Evolutionary conservation across 2,797 vertebrate species (phyloP).

Genomic region (Odontamblyopus lacepedii): DNA sequence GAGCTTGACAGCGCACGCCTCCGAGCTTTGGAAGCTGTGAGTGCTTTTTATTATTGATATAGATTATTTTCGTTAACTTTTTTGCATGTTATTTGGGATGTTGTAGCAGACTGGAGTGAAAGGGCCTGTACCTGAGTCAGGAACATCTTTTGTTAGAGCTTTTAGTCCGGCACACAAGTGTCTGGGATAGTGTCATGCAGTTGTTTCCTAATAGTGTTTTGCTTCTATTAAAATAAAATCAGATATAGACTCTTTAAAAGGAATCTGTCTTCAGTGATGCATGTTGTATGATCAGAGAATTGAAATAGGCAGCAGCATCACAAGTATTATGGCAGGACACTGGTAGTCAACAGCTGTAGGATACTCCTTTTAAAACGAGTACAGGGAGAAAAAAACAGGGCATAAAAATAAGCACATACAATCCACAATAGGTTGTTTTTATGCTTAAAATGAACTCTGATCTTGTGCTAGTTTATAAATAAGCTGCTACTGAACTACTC

Average conservation of each 20-base stretch:
- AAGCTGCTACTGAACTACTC: constrained; percentile 3
- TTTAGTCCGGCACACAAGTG: no score
- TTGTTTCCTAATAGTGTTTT: no score
- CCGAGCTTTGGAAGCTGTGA: constrained; percentile 76
- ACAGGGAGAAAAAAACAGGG: background rate
- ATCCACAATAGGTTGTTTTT: background rate
- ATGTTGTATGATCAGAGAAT: background rate
- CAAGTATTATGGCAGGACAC: no score
- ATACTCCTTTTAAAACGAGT: background rate
- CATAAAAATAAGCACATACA: background rate
- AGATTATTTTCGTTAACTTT: background rate
- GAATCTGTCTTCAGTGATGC: no score
- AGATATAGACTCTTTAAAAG: no score
- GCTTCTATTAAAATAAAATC: no score
- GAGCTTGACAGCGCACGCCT: constrained; percentile 74
- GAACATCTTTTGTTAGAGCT: no score
- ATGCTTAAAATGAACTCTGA: background rate
- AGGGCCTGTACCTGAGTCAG: no score
- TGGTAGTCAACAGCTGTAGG: background rate
- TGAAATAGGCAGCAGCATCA: background rate
- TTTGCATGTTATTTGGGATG: background rate
- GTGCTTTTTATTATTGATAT: constrained; percentile 27
- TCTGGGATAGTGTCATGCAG: no score
- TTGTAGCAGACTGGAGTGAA: background rate
- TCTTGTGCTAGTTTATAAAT: background rate